Evolutionary conservation across 2,888 invertebrate genomes (phyloP), one percentile per base, ranked within the genome.

Genomic region (Metacarcinus magister): DNA sequence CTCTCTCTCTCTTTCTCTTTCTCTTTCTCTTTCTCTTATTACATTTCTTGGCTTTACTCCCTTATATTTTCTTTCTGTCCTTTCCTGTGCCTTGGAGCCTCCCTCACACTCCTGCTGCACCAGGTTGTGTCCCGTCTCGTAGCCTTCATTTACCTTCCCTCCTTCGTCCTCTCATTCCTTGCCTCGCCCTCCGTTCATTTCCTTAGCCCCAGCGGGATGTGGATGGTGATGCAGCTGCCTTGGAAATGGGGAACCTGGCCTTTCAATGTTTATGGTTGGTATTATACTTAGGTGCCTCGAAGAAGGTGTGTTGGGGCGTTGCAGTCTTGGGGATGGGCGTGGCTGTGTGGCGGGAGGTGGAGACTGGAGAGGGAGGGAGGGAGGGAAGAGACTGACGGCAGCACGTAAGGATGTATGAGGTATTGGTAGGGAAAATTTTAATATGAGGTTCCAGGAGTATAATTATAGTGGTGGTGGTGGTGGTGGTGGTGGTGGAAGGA

Each of bases 131-230:
- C 32, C 32, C 3, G 32, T 82, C 82, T 82, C 82, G 23, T 32
- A 2, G 7, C 82, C 23, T 23, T 82, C 82, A 23, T 13, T 82
- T 32, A 19, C 67, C 23, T 23, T 28, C 82, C 32, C 82, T 28
- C 82, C 32, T 10, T 32, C 54, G 7, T n/a, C 67, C n/a, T 67
- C 67, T 23, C 67, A 67, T n/a, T 23, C 67, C 67, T 67, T 5
- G n/a, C 67, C 67, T 67, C 67, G 67, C 67, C n/a, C 67, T n/a
- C 67, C n/a, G n/a, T 67, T 67, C 67, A 67, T 67, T 67, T 16
- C 19, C 67, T 54, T 19, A 54, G 39, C 67, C 60, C 7, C 67
- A n/a, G 19, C 67, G 67, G 16, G n/a, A 19, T n/a, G n/a, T 67
- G n/a, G 67, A 67, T 48, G 48, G 48, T 0, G 23, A 13, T 48